Percentiles rank a stretch among this genome's conserved stretches.
Conservation (phyloP, 2,797 vertebrate species). For the Cryptoblepharus egeriae region DNA sequence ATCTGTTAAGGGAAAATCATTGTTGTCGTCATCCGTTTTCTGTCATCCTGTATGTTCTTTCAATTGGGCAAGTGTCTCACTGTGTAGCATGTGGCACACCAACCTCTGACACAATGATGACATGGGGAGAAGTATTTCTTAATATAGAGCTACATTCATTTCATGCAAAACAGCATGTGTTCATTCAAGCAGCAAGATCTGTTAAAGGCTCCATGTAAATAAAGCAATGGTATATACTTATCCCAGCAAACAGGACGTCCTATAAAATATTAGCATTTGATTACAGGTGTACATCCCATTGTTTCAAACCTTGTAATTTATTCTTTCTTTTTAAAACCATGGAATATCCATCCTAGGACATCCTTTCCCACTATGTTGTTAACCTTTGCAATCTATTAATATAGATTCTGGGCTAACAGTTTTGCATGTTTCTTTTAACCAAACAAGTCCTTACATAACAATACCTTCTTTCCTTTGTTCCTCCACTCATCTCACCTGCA, state of each 20-base stretch:
- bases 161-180: not conserved
- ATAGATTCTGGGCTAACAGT: too few relatives aligned
- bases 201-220: not conserved
- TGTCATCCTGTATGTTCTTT: not conserved
- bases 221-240: not conserved
- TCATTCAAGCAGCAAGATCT: not conserved
- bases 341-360: too few relatives aligned
- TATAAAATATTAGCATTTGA: not conserved
- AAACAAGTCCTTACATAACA: too few relatives aligned
- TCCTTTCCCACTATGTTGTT: too few relatives aligned
- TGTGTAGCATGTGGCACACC: not conserved
- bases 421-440: too few relatives aligned
- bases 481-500: not conserved
- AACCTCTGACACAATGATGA: not conserved
- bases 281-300: not conserved
- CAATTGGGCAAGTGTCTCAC: not conserved
- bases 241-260: not conserved
- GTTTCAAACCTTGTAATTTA: not conserved
- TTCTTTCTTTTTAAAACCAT: too few relatives aligned
- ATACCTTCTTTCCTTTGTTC: not conserved
- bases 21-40: not conserved
- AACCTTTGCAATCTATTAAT: too few relatives aligned
- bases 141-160: not conserved
- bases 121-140: not conserved
- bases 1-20: not conserved